phyloP scores from a whole-genome alignment of 2,888 invertebrate species.

The Ypsolopha scabrella region DNA sequence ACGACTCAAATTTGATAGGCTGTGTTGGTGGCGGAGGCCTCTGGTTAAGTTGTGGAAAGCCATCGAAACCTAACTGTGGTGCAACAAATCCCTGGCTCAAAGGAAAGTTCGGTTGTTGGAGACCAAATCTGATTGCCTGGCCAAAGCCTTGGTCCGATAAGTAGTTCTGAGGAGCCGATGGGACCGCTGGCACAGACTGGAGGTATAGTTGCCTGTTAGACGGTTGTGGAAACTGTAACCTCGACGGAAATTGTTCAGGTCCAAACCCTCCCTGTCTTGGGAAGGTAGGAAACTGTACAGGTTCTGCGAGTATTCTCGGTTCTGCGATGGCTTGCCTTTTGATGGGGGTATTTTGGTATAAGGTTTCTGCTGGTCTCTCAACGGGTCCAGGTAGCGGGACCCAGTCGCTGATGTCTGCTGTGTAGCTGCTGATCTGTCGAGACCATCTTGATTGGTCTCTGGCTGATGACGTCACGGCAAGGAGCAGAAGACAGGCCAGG shows the following conservation, averaged over 20 bases:
- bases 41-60: constrained; percentile 15
- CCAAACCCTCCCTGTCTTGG: constrained; percentile 34
- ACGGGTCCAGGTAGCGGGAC: constrained; percentile 46
- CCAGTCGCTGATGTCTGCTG: constrained; percentile 59
- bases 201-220: constrained; percentile 49
- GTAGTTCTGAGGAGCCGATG: constrained; percentile 58
- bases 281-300: constrained; percentile 33
- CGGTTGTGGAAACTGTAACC: constrained; percentile 38
- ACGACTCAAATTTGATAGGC: constrained; percentile 38
- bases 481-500: constrained; percentile 33
- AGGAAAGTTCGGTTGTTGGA: constrained; percentile 50
- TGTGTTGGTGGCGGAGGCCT: constrained; percentile 18
- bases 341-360: constrained; percentile 12
- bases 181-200: constrained; percentile 47
- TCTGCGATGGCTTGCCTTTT: constrained; percentile 59
- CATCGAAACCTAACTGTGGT: constrained; percentile 44
- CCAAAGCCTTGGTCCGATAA: constrained; percentile 55
- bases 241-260: constrained; percentile 40
- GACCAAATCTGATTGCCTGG: constrained; percentile 49
- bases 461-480: constrained; percentile 28
- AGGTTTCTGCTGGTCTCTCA: constrained; percentile 22
- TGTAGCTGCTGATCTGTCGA: constrained; percentile 59
- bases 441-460: constrained; percentile 45
- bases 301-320: constrained; percentile 56
- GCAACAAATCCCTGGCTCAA: constrained; percentile 50